Percentiles rank a stretch among this genome's conserved stretches.
phyloP scores from a whole-genome alignment of 1,140 invertebrate species.

The Drosophila ficusphila region DNA sequence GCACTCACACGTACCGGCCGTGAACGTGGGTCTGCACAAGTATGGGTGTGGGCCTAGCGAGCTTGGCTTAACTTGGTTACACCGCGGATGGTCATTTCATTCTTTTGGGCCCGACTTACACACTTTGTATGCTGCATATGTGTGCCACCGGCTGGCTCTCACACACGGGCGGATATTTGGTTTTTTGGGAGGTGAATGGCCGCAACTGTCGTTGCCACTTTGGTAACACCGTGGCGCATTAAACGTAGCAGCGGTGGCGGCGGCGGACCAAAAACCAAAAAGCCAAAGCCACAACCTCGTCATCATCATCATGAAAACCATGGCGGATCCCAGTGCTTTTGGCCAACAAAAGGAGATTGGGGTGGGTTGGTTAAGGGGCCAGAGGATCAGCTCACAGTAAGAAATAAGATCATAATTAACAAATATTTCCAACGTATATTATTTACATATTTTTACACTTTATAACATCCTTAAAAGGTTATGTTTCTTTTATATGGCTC shows the following conservation, averaged over 20 bases:
- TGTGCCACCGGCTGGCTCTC: conserved; percentile 17
- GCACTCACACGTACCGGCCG: conserved; percentile 43
- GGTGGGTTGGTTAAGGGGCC: not conserved
- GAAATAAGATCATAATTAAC: not conserved
- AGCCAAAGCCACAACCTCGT: conserved; percentile 68
- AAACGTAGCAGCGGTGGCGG: conserved; percentile 60
- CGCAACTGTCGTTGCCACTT: conserved; percentile 81
- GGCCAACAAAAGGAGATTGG: conserved; percentile 38
- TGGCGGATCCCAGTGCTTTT: conserved; percentile 55
- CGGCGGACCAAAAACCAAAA: conserved; percentile 52
- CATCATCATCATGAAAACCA: conserved; percentile 57
- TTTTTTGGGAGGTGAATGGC: conserved; percentile 81
- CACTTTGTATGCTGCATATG: conserved; percentile 52
- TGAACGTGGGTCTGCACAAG: conserved; percentile 23
- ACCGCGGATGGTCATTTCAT: conserved; percentile 22
- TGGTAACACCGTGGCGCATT: conserved; percentile 79
- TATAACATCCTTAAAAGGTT: too few species aligned
- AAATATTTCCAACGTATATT: too few species aligned
- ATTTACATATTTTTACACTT: too few species aligned
- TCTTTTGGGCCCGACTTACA: conserved; percentile 42
- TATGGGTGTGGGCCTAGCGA: conserved; percentile 50
- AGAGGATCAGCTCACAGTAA: conserved; percentile 4
- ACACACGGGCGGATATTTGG: conserved; percentile 49
- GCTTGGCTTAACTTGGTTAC: conserved; percentile 65
- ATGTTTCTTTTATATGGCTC: too few species aligned